Percentiles rank a stretch among this genome's conserved stretches.
Conservation (phyloP, 92 coral and sea anemone genomes). For the Zoanthus sansibaricus region DNA sequence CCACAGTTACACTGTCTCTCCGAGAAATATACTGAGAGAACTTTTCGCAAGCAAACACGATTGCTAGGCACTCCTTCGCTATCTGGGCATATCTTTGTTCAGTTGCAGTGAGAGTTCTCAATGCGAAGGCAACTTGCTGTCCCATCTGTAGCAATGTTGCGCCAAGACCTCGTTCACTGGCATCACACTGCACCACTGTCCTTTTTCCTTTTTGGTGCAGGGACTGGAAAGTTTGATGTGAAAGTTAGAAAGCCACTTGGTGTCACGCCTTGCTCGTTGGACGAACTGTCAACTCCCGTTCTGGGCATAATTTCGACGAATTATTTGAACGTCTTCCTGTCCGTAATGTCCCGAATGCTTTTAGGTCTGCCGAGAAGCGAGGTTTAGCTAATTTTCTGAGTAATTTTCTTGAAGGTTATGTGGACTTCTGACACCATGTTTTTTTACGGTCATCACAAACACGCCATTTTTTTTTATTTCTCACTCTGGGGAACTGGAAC, state of each 20-base stretch:
- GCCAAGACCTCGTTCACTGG: too few species aligned
- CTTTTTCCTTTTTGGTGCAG: slow-evolving; percentile 10
- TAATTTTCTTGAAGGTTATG: neutral
- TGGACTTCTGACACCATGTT: slow-evolving; percentile 9
- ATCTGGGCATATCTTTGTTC: too few species aligned
- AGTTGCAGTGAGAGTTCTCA: too few species aligned
- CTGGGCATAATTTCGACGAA: neutral
- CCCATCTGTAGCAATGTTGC: too few species aligned
- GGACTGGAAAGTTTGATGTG: slow-evolving; percentile 24
- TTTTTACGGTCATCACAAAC: neutral
- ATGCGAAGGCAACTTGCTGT: too few species aligned
- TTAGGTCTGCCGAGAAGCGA: neutral
- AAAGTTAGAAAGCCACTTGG: neutral
- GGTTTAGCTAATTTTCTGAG: slow-evolving; percentile 6
- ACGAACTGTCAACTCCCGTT: neutral
- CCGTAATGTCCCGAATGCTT: neutral
- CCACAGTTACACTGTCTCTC: too few species aligned
- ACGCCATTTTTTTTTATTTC: too few species aligned
- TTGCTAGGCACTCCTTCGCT: too few species aligned
- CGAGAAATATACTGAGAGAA: too few species aligned
- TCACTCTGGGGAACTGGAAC: too few species aligned
- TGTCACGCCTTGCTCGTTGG: neutral
- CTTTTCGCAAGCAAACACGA: too few species aligned
- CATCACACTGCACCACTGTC: neutral
- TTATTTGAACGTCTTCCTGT: neutral